phyloP scores from a whole-genome alignment of 2,888 invertebrate species.

The Lydus trimaculatus region DNA sequence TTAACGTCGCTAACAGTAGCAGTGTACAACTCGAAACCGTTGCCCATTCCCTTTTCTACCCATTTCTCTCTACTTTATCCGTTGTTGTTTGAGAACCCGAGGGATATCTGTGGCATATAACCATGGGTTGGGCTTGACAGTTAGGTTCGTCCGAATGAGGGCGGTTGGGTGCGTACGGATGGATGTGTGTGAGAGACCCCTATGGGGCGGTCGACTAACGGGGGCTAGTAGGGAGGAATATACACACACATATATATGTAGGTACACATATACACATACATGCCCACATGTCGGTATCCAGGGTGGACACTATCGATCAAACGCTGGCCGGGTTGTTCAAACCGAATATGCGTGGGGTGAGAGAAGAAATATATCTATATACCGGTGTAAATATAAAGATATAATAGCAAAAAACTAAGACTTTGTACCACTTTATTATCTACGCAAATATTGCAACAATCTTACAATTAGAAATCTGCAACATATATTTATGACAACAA shows the following conservation, averaged over 20 bases:
- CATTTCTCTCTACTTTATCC: slow-evolving; percentile 8
- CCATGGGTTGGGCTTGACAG: slow-evolving; percentile 46
- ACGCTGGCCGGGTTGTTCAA: slow-evolving; percentile 53
- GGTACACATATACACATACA: neutral
- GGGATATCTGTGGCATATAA: slow-evolving; percentile 43
- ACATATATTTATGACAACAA: neutral
- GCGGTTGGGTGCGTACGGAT: slow-evolving; percentile 27
- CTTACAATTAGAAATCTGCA: neutral
- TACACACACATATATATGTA: neutral
- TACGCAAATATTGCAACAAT: neutral
- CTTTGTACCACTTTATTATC: neutral
- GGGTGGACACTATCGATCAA: slow-evolving; percentile 60
- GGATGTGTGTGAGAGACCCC: slow-evolving; percentile 26
- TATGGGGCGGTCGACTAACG: slow-evolving; percentile 26
- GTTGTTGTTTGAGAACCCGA: slow-evolving; percentile 27
- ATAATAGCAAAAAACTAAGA: neutral
- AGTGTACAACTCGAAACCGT: neutral
- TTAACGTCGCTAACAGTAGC: slow-evolving; percentile 4
- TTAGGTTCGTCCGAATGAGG: slow-evolving; percentile 35
- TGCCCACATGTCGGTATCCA: slow-evolving; percentile 49
- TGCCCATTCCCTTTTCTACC: slow-evolving; percentile 4
- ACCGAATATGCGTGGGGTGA: slow-evolving; percentile 47
- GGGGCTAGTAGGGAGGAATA: slow-evolving; percentile 40
- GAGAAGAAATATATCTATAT: slow-evolving; percentile 16
- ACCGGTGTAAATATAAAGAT: slow-evolving; percentile 8